Evolutionary conservation across 2,888 invertebrate species (phyloP), one percentile per base, ranked within the genome.

Genomic region (Agrochola macilenta): DNA sequence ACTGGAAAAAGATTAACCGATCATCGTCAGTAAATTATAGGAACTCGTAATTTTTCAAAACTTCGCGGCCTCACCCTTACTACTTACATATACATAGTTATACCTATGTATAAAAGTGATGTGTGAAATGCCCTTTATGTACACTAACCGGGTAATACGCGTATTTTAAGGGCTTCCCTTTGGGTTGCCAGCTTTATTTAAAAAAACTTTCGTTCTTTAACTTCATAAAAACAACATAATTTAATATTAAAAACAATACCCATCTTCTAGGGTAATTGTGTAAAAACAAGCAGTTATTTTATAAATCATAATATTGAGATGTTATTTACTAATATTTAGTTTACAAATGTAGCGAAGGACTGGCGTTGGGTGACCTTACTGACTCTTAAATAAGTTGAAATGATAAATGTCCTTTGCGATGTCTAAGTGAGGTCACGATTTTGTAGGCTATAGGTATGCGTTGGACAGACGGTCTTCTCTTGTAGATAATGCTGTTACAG

Each of bases 311-410:
- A 26, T 14, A 49, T 43, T 23, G 2, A 8, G 20, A n/a, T 17
- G n/a, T 58, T 12, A 14, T 52, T 43, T 17, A 8, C 5, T 23
- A 14, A 1, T 17, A 2, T 26, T 57, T 11, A 11, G 7, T 64
- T 58, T 58, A 52, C 49, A 35, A 17, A 60, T 30, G 7, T 14
- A 9, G n/a, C 14, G 14, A 4, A 43, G 20, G 5, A 4, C 39
- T 64, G 57, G 52, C 57, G 74, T 58, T 43, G 39, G 78, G 81
- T 64, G 49, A n/a, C 3, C 8, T 1, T 0, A 81, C 73, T 64
- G 49, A n/a, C 3, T 5, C 3, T 0, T 17, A 8, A 35, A 14
- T 35, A 11, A 20, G 1, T 52, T 14, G 3, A 20, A 30, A 52
- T 30, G 12, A 30, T 30, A 43, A 23, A 49, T 43, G 1, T 9